Base-by-base conservation (phyloP, 1,140 invertebrate species). In the Trachymyrmex cornetzi region DNA sequence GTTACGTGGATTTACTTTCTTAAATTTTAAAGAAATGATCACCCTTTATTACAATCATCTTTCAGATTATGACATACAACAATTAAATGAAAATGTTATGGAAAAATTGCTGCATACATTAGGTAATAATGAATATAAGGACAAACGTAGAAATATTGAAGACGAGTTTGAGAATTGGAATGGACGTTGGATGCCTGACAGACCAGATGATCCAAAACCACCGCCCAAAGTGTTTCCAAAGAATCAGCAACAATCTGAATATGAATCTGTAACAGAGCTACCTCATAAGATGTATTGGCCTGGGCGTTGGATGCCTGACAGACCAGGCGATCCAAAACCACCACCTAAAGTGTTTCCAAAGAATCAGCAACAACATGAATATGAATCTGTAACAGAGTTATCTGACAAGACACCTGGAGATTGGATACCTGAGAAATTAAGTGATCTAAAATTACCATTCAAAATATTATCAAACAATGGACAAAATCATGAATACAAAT, bases 171-270 rank as follows among this genome's bases (percentile, higher is more conserved):
- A 95, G 61, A 79, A 91, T 66, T 95, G 95, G 95, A 90, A 77
- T 0, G 94, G 94, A 38, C 92, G 92, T 16, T 95, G 95, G 95
- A 89, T 95, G 88, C 95, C 95, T 11, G 91, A 92, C 7, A 92
- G 87, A 71, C 79, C 89, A 4, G 74, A 66, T 11, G 92, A 94
- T 88, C 92, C 92, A 14, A 93, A 92, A 64, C 92, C 93, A n/a
- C 88, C 93, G 0, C 9, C 38, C 38, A 94, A 94, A 87, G 24
- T 94, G 30, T 89, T 87, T 3, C 87, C 90, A 50, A 67, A 86
- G 0, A 44, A 16, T 4, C 34, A 75, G 0, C 24, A 44, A 22
- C 16, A 4, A 11, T 7, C 0, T 14, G 48, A 61, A 24, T 61
- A 71, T 9, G 24, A 44, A 11, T 16, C 38, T 24, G 3, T 66